Evolutionary conservation across 2,113 vertebrate species (phyloP), one percentile per base, ranked within the genome.

Genomic region (Fukomys damarensis): DNA sequence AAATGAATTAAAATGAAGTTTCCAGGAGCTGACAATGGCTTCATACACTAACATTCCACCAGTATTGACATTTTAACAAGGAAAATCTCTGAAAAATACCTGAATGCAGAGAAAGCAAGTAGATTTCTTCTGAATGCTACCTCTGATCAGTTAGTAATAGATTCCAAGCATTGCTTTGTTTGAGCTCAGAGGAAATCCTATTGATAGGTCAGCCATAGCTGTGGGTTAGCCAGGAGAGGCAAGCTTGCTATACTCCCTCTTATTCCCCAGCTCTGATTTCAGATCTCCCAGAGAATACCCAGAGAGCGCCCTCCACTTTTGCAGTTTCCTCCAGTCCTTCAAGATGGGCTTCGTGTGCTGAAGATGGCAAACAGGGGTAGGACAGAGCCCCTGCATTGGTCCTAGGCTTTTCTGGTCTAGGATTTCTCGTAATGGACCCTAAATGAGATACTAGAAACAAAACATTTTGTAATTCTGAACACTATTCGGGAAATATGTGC

Each of bases 31-130:
- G 7, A 82, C 74, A 95, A 80, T 59, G 43, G 41, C 58, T 95
- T 94, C 87, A 77, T 95, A 85, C 0, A 28, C 76, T 96, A 96
- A 86, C 56, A 83, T 72, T 95, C 58, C 46, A 83, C 63, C 63
- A 96, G 43, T 58, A 88, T 76, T 89, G 89, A 65, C 80, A 94
- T 87, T 94, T 94, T 93, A 96, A 83, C 82, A 92, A 56, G 85
- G 20, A 89, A 59, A 91, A 54, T 24, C 89, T 81, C 61, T 87
- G 74, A 54, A 92, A 63, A 87, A 89, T 26, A 89, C 49, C 56
- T 82, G 24, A 56, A 68, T 81, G 13, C 68, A 81, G 3, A n/a
- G 38, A 96, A 32, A 82, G 14, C 20, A 88, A 87, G 93, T 38
- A 90, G 77, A 88, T 83, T 82, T 65, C 16, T 82, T 22, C 81